A percentile compares a stretch with the other conserved stretches of the same genome.
Evolutionary conservation across 2,888 invertebrate genomes (phyloP).

Genomic region (Cetonia aurata): DNA sequence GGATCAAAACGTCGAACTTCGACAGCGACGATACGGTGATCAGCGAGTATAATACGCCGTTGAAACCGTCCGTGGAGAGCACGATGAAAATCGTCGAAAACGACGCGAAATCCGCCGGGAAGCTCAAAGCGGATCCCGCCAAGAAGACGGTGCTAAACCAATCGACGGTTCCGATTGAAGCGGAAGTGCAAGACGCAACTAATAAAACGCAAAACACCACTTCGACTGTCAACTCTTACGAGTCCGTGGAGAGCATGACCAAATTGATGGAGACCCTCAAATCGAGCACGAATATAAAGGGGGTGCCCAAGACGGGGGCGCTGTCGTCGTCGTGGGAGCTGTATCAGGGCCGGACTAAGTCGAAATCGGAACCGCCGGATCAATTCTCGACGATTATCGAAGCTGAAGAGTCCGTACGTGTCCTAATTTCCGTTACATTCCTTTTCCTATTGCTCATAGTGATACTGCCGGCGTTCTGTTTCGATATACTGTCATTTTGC

Average conservation of each 20-base stretch:
- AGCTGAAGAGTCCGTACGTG: slow-evolving; percentile 60
- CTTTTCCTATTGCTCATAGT: slow-evolving; percentile 51
- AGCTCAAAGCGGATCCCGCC: slow-evolving; percentile 39
- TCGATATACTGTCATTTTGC: slow-evolving; percentile 47
- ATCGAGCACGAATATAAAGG: slow-evolving; percentile 39
- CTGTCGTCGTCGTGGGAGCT: slow-evolving; percentile 46
- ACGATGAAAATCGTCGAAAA: slow-evolving; percentile 53
- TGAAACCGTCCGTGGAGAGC: slow-evolving; percentile 45
- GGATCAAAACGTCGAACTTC: slow-evolving; percentile 63
- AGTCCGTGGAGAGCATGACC: slow-evolving; percentile 49
- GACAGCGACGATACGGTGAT: slow-evolving; percentile 38
- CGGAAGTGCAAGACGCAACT: neutral
- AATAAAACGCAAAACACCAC: neutral
- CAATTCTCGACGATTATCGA: slow-evolving; percentile 60
- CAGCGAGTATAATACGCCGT: slow-evolving; percentile 17
- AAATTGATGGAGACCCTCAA: slow-evolving; percentile 49
- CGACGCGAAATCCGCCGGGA: slow-evolving; percentile 56
- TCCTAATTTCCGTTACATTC: slow-evolving; percentile 44
- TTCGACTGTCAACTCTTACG: slow-evolving; percentile 32
- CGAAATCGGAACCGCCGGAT: slow-evolving; percentile 55
- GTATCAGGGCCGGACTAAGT: slow-evolving; percentile 48
- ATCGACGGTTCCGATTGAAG: neutral
- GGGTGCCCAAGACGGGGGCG: slow-evolving; percentile 8
- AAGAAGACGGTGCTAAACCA: neutral
- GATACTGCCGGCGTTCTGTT: slow-evolving; percentile 46